phyloP scores from a whole-genome alignment of 2,797 vertebrate genomes.

The Semaprochilodus insignis region DNA sequence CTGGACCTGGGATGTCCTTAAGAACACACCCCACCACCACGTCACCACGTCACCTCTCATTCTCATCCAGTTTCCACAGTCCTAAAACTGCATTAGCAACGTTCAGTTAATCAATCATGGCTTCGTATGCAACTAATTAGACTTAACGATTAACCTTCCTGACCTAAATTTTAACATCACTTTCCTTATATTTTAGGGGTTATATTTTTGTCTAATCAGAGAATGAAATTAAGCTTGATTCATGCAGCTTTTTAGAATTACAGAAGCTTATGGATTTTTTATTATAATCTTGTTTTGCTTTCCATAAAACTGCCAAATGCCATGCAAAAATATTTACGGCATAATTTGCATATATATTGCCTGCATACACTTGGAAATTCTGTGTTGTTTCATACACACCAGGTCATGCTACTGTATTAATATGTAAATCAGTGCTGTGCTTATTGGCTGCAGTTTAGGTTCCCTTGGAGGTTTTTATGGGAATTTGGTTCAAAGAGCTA shows the following conservation, averaged over 20 bases:
- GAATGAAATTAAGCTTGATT: neutral
- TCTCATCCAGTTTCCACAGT: neutral
- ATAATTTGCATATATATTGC: conserved; percentile 47
- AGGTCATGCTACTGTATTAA: conserved; percentile 9
- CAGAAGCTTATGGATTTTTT: neutral
- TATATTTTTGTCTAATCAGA: neutral
- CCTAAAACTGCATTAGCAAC: neutral
- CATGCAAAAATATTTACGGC: conserved; percentile 8
- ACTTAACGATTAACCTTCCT: neutral
- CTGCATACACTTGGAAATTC: neutral
- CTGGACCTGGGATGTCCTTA: neutral
- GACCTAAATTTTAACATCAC: conserved; percentile 9
- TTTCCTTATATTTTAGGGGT: neutral
- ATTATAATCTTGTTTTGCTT: neutral
- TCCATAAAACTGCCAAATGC: neutral
- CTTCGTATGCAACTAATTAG: neutral
- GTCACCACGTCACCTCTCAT: neutral
- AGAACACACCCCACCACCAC: too few species aligned
- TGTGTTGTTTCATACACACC: neutral
- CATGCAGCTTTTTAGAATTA: neutral
- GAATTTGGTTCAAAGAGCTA: conserved; percentile 25
- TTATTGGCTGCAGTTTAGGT: neutral
- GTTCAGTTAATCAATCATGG: conserved; percentile 26
- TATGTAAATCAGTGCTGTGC: conserved; percentile 4
- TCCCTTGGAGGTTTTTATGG: neutral